phyloP scores from a whole-genome alignment of 2,797 vertebrate genomes.

The Enteromius thamalakanensis region DNA sequence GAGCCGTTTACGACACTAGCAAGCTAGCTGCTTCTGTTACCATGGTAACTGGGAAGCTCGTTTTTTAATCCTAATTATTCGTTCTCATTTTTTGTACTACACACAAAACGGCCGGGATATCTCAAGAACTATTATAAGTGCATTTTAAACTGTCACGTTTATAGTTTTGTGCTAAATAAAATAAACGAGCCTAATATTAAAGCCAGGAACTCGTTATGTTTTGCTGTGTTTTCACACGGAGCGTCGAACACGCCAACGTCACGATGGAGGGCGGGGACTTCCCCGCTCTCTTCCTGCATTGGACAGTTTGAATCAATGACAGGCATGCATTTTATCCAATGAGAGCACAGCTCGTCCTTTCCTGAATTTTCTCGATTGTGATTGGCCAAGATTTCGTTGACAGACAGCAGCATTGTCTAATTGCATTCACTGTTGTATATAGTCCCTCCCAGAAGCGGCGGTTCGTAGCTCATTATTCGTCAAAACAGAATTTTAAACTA shows the following conservation, averaged over 20 bases:
- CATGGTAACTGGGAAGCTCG: constrained; percentile 9
- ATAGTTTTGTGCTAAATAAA: not conserved
- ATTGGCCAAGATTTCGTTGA: constrained; percentile 16
- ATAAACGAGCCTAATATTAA: not conserved
- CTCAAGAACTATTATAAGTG: not conserved
- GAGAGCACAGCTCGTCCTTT: not conserved
- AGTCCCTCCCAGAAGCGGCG: not conserved
- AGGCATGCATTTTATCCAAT: constrained; percentile 28
- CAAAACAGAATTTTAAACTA: constrained; percentile 54
- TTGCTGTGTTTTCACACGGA: constrained; percentile 29
- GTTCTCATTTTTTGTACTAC: not conserved
- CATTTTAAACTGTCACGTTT: not conserved
- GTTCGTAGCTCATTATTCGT: constrained; percentile 47
- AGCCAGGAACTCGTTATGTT: not conserved
- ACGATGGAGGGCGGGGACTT: not conserved
- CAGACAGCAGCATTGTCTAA: not conserved
- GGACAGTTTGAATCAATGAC: constrained; percentile 52
- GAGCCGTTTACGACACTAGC: constrained; percentile 33
- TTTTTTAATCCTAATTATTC: not conserved
- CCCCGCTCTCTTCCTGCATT: not conserved
- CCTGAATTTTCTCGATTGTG: not conserved
- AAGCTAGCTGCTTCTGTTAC: constrained; percentile 48
- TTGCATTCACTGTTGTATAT: not conserved
- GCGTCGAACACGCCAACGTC: not conserved
- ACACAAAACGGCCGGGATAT: not conserved